phyloP scores from a whole-genome alignment of 2,797 vertebrate genomes.

The Setipinna tenuifilis region DNA sequence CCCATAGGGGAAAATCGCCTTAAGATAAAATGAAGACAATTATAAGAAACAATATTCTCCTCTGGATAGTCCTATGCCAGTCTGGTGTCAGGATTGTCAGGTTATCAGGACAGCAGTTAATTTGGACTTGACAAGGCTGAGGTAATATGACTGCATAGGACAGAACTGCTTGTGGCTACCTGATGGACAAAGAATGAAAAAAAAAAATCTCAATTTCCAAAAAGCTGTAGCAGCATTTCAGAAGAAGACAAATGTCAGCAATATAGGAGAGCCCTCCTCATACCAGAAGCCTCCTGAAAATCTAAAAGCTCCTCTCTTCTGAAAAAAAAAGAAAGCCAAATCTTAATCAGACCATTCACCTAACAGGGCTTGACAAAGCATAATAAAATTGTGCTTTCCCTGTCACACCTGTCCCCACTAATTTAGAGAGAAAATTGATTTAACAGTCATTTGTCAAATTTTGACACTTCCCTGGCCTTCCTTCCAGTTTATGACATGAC shows the following conservation, averaged over 20 bases:
- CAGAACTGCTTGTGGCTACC: background rate
- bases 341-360: background rate
- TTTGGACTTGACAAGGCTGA: background rate
- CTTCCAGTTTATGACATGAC: background rate
- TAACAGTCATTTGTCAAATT: background rate
- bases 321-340: background rate
- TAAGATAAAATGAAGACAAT: too few species aligned
- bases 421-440: background rate
- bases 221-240: background rate
- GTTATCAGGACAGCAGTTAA: background rate
- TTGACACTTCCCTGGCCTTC: background rate
- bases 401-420: background rate
- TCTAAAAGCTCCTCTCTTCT: too few species aligned
- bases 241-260: background rate
- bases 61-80: background rate
- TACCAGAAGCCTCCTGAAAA: background rate
- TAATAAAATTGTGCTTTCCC: background rate
- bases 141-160: background rate
- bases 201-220: background rate
- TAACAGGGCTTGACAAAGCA: background rate
- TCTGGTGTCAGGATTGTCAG: background rate
- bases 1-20: too few species aligned
- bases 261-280: background rate
- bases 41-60: too few species aligned
- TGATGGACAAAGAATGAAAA: background rate